Conservation (phyloP, 2,888 invertebrate genomes). For the Caenorhabditis plicata region DNA sequence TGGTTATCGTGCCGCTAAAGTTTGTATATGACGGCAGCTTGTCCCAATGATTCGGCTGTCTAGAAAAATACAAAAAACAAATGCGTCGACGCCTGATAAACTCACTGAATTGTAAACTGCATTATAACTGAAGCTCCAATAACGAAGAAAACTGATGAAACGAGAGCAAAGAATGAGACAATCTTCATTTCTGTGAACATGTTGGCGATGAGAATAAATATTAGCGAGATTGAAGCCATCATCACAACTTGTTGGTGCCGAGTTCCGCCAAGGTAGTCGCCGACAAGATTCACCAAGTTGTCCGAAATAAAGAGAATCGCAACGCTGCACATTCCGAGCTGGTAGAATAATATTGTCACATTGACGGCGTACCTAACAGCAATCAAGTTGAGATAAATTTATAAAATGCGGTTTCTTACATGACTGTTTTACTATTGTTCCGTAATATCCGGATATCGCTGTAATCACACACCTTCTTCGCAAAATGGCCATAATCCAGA, state of each 20-base stretch:
- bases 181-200: slow-evolving; percentile 62
- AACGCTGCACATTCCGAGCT: slow-evolving; percentile 65
- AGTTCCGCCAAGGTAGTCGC: slow-evolving; percentile 50
- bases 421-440: slow-evolving; percentile 59
- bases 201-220: slow-evolving; percentile 61
- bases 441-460: slow-evolving; percentile 57
- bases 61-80: slow-evolving; percentile 2
- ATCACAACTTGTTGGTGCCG: slow-evolving; percentile 54
- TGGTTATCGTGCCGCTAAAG: slow-evolving; percentile 59
- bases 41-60: slow-evolving; percentile 58
- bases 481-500: slow-evolving; percentile 65
- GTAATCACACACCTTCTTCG: slow-evolving; percentile 65
- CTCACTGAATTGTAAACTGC: slow-evolving; percentile 59
- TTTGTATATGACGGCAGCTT: slow-evolving; percentile 59
- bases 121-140: slow-evolving; percentile 62
- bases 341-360: slow-evolving; percentile 65
- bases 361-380: slow-evolving; percentile 63
- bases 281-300: slow-evolving; percentile 61
- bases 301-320: slow-evolving; percentile 65
- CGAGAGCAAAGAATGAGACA: slow-evolving; percentile 60
- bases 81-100: neutral
- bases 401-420: too few species aligned
- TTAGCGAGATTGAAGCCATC: slow-evolving; percentile 59
- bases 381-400: too few species aligned
- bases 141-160: slow-evolving; percentile 65